phyloP scores from a whole-genome alignment of 2,888 invertebrate genomes.

The Acanthosepion pharaonis region DNA sequence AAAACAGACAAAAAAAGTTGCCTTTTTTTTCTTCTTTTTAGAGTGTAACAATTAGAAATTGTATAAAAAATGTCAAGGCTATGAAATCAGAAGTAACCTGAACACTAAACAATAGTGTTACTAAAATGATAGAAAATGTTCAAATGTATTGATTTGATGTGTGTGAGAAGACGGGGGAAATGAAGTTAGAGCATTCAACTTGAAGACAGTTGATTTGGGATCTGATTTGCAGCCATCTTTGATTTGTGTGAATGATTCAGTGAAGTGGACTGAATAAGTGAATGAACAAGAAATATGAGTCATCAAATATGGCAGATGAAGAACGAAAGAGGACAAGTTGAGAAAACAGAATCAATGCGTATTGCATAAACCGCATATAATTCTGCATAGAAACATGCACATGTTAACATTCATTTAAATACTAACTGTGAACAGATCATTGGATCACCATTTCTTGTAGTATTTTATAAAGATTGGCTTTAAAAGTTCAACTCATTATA shows the following conservation, averaged over 20 bases:
- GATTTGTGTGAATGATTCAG: neutral
- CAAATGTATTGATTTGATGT: neutral
- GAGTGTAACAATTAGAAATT: neutral
- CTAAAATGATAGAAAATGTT: neutral
- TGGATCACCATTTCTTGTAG: no score
- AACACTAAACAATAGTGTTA: slow-evolving; percentile 20
- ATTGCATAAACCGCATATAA: no score
- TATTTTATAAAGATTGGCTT: no score
- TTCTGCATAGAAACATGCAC: no score
- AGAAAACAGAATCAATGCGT: no score
- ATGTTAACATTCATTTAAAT: no score
- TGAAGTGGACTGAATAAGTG: neutral
- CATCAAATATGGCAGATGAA: no score
- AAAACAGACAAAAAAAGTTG: neutral
- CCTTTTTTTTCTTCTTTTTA: neutral
- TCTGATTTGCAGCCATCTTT: neutral
- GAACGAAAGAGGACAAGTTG: no score
- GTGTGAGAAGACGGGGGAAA: neutral
- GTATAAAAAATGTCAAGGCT: slow-evolving; percentile 12
- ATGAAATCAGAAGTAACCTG: neutral
- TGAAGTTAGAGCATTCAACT: neutral
- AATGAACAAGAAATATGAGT: neutral
- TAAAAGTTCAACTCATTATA: no score
- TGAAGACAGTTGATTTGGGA: neutral
- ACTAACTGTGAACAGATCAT: no score